phyloP scores from a whole-genome alignment of 2,888 invertebrate genomes.

The Laothoe populi region DNA sequence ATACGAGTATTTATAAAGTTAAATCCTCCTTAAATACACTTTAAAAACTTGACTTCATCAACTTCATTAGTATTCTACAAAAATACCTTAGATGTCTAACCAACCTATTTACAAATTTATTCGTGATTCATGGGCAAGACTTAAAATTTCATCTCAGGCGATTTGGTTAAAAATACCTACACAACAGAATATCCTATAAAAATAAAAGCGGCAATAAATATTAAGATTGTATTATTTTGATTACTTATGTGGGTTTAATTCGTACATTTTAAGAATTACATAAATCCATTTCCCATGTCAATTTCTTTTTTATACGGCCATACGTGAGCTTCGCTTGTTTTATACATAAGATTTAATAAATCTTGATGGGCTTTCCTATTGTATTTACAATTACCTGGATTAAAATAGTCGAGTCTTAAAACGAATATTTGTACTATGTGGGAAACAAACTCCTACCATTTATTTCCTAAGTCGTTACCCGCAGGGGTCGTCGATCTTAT shows the following conservation, averaged over 20 bases:
- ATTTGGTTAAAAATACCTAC: neutral
- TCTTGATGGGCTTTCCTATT: neutral
- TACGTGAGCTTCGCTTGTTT: too few species aligned
- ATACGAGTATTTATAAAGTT: too few species aligned
- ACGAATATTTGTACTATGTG: conserved; percentile 4
- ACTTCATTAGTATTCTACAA: too few species aligned
- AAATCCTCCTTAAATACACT: too few species aligned
- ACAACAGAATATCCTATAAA: conserved; percentile 16
- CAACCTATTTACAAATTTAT: too few species aligned
- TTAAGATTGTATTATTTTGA: neutral
- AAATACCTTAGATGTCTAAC: too few species aligned
- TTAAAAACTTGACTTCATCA: too few species aligned
- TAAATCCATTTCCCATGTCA: too few species aligned
- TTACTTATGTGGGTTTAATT: too few species aligned
- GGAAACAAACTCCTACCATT: conserved; percentile 13
- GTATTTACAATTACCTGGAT: neutral
- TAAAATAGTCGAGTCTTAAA: neutral
- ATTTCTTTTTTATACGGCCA: neutral
- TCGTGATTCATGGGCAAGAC: neutral
- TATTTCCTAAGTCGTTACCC: conserved; percentile 1
- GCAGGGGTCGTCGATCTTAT: conserved; percentile 11
- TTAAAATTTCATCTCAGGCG: conserved; percentile 5
- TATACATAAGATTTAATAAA: neutral
- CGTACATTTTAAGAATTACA: too few species aligned
- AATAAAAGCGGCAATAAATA: conserved; percentile 9